Evolutionary conservation across 2,797 vertebrate species (phyloP).

Genomic region (Typhlichthys subterraneus): DNA sequence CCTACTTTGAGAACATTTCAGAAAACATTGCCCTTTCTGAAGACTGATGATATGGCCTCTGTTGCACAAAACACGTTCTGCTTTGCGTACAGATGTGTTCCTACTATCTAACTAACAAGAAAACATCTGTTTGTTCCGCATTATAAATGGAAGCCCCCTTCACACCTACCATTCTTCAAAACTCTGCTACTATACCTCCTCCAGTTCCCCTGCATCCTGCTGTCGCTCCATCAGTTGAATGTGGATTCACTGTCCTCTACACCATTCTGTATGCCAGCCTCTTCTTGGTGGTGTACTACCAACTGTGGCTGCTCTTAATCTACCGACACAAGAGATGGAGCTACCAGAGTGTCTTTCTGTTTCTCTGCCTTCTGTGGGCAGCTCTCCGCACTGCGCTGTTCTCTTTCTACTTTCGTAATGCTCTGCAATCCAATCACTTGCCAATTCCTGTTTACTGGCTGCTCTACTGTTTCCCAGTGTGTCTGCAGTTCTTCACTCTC

Average conservation of each 20-base stretch:
- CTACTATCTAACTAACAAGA: background rate
- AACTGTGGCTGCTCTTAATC: conserved; percentile 86
- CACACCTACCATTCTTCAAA: conserved; percentile 31
- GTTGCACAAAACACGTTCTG: background rate
- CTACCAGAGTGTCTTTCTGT: conserved; percentile 89
- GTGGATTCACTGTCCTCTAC: conserved; percentile 86
- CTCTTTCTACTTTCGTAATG: conserved; percentile 86
- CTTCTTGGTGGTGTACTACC: conserved; percentile 84
- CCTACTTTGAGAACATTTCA: no score
- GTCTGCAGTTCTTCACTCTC: conserved; percentile 90
- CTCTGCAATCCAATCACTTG: conserved; percentile 83
- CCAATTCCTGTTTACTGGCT: conserved; percentile 83
- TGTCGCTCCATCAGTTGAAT: conserved; percentile 82
- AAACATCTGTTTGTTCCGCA: background rate
- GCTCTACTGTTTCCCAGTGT: conserved; percentile 89
- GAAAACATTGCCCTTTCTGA: no score
- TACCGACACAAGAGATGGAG: conserved; percentile 88
- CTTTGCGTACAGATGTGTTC: background rate
- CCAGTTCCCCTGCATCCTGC: conserved; percentile 80
- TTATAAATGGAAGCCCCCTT: conserved; percentile 60
- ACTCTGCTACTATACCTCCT: conserved; percentile 48
- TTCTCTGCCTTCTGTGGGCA: conserved; percentile 88
- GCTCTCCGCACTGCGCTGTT: conserved; percentile 87
- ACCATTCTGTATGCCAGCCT: conserved; percentile 79
- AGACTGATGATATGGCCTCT: no score